Evolutionary conservation across 2,797 vertebrate species (phyloP).

Genomic region (Bucorvus abyssinicus): DNA sequence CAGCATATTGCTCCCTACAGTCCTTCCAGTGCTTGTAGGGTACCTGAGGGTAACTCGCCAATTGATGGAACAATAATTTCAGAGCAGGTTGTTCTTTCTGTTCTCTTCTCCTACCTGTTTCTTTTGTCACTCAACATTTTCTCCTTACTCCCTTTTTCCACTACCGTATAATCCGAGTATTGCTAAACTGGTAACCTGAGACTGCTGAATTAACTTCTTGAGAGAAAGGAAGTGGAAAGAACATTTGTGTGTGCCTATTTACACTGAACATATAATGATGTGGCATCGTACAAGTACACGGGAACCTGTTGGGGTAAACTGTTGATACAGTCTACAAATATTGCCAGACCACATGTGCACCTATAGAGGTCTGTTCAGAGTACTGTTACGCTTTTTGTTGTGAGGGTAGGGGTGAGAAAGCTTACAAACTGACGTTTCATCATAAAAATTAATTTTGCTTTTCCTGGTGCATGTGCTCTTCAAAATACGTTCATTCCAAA

Average conservation of each 20-base stretch:
- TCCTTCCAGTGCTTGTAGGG: fast-evolving
- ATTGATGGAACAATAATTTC: neutral
- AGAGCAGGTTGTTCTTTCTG: neutral
- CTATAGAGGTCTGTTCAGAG: neutral
- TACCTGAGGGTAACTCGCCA: neutral
- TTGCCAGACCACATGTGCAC: neutral
- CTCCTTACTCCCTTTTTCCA: neutral
- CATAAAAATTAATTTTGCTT: neutral
- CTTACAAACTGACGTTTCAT: neutral
- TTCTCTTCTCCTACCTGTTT: neutral
- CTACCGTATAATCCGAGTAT: neutral
- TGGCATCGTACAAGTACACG: fast-evolving
- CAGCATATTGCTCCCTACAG: neutral
- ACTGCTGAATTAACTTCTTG: neutral
- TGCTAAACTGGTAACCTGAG: neutral
- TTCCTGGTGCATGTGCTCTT: neutral
- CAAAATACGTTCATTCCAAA: neutral
- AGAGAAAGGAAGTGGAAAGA: neutral
- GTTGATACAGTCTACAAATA: neutral
- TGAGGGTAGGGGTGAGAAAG: neutral
- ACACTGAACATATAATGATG: neutral
- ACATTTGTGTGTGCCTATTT: neutral
- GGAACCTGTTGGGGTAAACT: neutral
- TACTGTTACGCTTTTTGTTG: neutral
- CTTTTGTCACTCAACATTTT: neutral